phyloP scores from a whole-genome alignment of 92 coral and sea anemone genomes.

The Zoanthus sansibaricus region DNA sequence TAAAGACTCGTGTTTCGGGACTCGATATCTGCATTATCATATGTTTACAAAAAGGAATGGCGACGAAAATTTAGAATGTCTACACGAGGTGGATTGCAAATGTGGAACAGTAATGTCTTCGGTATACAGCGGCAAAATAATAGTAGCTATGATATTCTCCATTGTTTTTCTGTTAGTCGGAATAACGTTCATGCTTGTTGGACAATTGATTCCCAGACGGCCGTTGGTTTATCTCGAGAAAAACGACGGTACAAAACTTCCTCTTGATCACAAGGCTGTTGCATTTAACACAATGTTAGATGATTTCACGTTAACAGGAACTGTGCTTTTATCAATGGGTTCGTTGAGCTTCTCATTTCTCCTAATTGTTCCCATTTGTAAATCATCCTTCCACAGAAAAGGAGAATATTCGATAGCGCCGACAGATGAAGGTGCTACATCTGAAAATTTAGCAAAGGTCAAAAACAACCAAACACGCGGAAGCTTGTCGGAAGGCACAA shows the following conservation, averaged over 20 bases:
- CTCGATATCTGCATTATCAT: slow-evolving; percentile 97
- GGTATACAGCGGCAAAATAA: slow-evolving; percentile 82
- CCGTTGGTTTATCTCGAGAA: slow-evolving; percentile 83
- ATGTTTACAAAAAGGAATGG: slow-evolving; percentile 90
- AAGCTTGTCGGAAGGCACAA: slow-evolving; percentile 41
- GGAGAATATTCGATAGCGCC: slow-evolving; percentile 86
- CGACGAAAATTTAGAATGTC: slow-evolving; percentile 81
- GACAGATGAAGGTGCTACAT: slow-evolving; percentile 67
- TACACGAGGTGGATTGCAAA: slow-evolving; percentile 77
- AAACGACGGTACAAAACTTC: slow-evolving; percentile 80
- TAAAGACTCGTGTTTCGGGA: slow-evolving; percentile 92
- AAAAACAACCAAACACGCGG: slow-evolving; percentile 34
- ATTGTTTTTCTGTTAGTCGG: slow-evolving; percentile 84
- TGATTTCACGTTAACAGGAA: slow-evolving; percentile 90
- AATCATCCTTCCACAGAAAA: slow-evolving; percentile 66
- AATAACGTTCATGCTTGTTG: slow-evolving; percentile 91
- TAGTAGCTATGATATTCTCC: slow-evolving; percentile 73
- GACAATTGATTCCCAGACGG: slow-evolving; percentile 88
- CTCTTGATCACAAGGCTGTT: slow-evolving; percentile 81
- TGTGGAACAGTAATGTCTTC: slow-evolving; percentile 85
- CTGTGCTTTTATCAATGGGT: slow-evolving; percentile 84
- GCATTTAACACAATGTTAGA: slow-evolving; percentile 90
- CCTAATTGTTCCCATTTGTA: slow-evolving; percentile 85
- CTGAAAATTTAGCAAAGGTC: slow-evolving; percentile 33
- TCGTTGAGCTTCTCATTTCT: slow-evolving; percentile 81